These are phyloP conservation scores for Iselma pallidipennis DNA, from an alignment of 2,888 invertebrate species.

Conservation along the genomic window DNA sequence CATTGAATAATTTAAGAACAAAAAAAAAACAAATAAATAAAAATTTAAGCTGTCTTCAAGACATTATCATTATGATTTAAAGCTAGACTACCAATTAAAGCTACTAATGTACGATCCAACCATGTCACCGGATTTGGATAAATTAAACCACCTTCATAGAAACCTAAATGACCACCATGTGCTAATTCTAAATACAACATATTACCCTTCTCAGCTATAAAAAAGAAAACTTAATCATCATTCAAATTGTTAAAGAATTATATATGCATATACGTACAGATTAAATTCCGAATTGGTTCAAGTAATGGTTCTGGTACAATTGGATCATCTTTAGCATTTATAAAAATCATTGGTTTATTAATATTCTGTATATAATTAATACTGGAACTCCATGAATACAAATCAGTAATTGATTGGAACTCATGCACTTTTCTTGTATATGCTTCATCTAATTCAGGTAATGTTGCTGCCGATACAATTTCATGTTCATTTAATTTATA, in stretches of 20 bases:
- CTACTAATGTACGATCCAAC: conserved; percentile 87
- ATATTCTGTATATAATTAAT: conserved; percentile 79
- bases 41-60: conserved; percentile 29
- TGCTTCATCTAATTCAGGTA: conserved; percentile 87
- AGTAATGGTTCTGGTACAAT: conserved; percentile 81
- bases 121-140: conserved; percentile 91
- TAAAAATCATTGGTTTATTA: conserved; percentile 84
- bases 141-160: conserved; percentile 87
- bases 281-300: conserved; percentile 59
- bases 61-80: conserved; percentile 53
- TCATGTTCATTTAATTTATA: conserved; percentile 76
- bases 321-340: conserved; percentile 92
- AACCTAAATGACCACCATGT: conserved; percentile 94
- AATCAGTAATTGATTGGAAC: conserved; percentile 75
- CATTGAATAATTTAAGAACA: conserved; percentile 10
- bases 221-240: conserved; percentile 7
- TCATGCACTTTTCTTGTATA: conserved; percentile 82
- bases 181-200: conserved; percentile 78
- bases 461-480: conserved; percentile 83
- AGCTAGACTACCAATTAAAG: conserved; percentile 75
- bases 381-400: conserved; percentile 86
- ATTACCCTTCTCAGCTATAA: conserved; percentile 67
- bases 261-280: not conserved
- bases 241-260: not conserved
- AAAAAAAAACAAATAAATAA: conserved; percentile 7